Conservation (phyloP, 2,888 invertebrate genomes). For the Leistus spinibarbis region DNA sequence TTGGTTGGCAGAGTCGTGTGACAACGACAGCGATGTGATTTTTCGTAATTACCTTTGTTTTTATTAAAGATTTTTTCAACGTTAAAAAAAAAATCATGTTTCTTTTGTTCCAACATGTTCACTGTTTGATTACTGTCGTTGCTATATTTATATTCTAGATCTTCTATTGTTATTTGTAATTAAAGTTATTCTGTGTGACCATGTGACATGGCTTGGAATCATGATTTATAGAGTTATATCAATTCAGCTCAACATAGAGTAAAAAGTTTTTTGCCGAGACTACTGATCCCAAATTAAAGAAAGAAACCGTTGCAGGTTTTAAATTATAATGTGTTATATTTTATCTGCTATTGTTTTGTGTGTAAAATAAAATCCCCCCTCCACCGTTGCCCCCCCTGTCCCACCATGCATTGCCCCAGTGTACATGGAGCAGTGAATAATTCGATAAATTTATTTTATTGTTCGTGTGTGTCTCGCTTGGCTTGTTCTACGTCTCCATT, state of each 20-base stretch:
- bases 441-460: conserved; percentile 39
- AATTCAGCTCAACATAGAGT: not conserved
- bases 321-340: not conserved
- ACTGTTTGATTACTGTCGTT: conserved; percentile 28
- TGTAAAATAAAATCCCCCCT: not conserved
- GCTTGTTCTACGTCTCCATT: conserved; percentile 38
- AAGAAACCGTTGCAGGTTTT: not conserved
- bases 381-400: not conserved
- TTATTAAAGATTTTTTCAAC: conserved; percentile 35
- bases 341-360: not conserved
- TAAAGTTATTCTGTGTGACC: not conserved
- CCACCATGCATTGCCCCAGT: not conserved
- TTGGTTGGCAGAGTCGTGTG: conserved; percentile 32
- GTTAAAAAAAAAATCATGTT: conserved; percentile 27
- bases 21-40: conserved; percentile 34
- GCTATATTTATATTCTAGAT: not conserved
- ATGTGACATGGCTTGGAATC: not conserved
- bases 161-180: not conserved
- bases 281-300: not conserved
- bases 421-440: conserved; percentile 35
- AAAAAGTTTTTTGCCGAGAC: not conserved
- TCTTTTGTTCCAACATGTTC: conserved; percentile 14
- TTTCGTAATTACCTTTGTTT: conserved; percentile 36
- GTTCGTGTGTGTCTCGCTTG: conserved; percentile 36
- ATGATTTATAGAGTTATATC: no score